Evolutionary conservation across 2,113 vertebrate species (phyloP).

Genomic region (Bos indicus): DNA sequence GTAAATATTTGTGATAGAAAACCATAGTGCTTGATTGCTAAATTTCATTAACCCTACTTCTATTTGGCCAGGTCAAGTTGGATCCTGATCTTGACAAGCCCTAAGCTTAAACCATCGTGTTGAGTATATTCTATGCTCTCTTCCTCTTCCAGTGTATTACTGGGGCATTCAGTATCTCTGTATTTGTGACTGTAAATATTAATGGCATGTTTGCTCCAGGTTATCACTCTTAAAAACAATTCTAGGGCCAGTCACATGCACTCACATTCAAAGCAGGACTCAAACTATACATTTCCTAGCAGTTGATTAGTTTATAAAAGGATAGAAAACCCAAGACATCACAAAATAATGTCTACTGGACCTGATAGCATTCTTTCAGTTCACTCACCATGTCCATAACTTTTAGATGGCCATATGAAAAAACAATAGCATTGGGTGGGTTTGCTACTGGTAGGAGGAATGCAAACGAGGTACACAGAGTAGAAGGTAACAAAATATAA

Average conservation of each 20-base stretch:
- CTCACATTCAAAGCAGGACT: neutral
- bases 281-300: neutral
- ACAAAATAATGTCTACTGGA: neutral
- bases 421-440: constrained; percentile 93
- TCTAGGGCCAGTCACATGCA: neutral
- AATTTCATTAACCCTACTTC: neutral
- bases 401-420: constrained; percentile 89
- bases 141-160: neutral
- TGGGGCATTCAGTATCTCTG: neutral
- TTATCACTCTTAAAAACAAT: neutral
- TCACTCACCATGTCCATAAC: constrained; percentile 91
- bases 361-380: neutral
- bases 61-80: neutral
- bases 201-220: neutral
- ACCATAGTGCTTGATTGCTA: neutral
- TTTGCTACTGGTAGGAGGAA: constrained; percentile 94
- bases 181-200: neutral
- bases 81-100: neutral
- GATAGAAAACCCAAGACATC: neutral
- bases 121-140: neutral
- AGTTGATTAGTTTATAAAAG: neutral
- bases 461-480: constrained; percentile 92
- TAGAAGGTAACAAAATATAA: constrained; percentile 90
- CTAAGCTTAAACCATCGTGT: neutral
- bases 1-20: neutral